phyloP scores from a whole-genome alignment of 2,113 vertebrate species.

The Pedionomus torquatus region DNA sequence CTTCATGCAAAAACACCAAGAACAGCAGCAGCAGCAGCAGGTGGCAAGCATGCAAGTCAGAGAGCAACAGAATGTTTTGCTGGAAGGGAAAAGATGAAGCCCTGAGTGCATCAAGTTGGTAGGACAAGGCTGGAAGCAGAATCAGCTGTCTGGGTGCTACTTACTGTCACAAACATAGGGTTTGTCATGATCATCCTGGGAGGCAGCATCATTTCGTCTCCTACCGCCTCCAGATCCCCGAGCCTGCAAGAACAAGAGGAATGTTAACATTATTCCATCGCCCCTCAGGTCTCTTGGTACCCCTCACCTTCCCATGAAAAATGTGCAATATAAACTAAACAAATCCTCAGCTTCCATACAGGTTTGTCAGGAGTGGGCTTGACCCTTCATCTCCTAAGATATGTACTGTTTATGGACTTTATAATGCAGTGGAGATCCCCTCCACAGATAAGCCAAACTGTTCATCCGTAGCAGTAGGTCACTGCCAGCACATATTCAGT shows the following conservation, averaged over 20 bases:
- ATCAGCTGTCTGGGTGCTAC: constrained; percentile 66
- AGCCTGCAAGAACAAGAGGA: constrained; percentile 78
- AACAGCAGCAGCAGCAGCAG: not conserved
- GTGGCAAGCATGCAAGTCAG: not conserved
- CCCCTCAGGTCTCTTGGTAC: not conserved
- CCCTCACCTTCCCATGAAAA: constrained; percentile 36
- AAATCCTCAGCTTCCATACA: constrained; percentile 14
- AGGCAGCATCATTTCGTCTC: constrained; percentile 86
- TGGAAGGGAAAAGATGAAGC: constrained; percentile 7
- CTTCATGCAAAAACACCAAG: constrained; percentile 20
- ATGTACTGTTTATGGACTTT: not conserved
- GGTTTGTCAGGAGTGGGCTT: constrained; percentile 2
- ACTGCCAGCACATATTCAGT: constrained; percentile 47
- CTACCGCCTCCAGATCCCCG: constrained; percentile 89
- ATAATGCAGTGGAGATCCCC: not conserved
- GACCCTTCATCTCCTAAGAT: constrained; percentile 16
- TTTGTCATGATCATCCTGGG: constrained; percentile 92
- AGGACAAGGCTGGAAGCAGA: constrained; percentile 34
- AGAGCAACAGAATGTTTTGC: constrained; percentile 1
- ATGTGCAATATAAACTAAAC: constrained; percentile 24
- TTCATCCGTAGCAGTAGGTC: constrained; percentile 27
- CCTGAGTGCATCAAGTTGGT: not conserved
- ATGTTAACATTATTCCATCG: not conserved
- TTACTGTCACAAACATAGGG: constrained; percentile 99
- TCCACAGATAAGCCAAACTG: not conserved